These are phyloP conservation scores for Drosophila nebulosa DNA, from an alignment of 1,140 invertebrate species.

Conservation along the genomic window DNA sequence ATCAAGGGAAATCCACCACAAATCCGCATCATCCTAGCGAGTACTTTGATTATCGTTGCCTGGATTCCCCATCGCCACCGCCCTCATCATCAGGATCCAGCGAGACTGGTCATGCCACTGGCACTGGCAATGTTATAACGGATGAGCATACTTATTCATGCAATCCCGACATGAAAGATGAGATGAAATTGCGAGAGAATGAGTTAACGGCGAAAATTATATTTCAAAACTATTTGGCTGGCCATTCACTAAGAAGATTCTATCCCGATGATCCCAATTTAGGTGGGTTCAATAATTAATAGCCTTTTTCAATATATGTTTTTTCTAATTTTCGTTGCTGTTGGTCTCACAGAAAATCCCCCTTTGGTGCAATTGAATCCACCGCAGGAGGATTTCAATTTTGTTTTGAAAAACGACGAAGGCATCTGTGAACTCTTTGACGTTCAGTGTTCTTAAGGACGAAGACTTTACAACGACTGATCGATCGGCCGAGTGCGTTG, in stretches of 20 bases:
- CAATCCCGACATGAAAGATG: slow-evolving; percentile 70
- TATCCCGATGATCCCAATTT: slow-evolving; percentile 77
- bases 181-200: slow-evolving; percentile 67
- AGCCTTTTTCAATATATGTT: no score
- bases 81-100: slow-evolving; percentile 46
- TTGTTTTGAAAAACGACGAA: slow-evolving; percentile 70
- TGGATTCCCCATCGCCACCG: slow-evolving; percentile 66
- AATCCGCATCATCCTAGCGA: slow-evolving; percentile 46
- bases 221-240: slow-evolving; percentile 66
- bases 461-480: slow-evolving; percentile 25
- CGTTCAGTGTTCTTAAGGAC: slow-evolving; percentile 60
- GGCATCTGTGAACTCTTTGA: slow-evolving; percentile 79
- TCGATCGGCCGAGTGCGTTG: slow-evolving; percentile 68
- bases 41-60: slow-evolving; percentile 51
- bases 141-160: slow-evolving; percentile 77
- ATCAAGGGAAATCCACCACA: slow-evolving; percentile 62
- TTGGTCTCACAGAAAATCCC: slow-evolving; percentile 62
- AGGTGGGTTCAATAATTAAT: slow-evolving; percentile 33
- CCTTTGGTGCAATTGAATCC: slow-evolving; percentile 74
- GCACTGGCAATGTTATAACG: slow-evolving; percentile 65
- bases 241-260: slow-evolving; percentile 68
- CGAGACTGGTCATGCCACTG: slow-evolving; percentile 30
- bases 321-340: neutral
- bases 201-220: slow-evolving; percentile 74
- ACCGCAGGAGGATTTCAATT: slow-evolving; percentile 74